A percentile compares a stretch with the other conserved stretches of the same genome.
These are phyloP conservation scores for Turdus rufiventris DNA, from an alignment of 2,113 vertebrate genomes.

Conservation along the genomic window DNA sequence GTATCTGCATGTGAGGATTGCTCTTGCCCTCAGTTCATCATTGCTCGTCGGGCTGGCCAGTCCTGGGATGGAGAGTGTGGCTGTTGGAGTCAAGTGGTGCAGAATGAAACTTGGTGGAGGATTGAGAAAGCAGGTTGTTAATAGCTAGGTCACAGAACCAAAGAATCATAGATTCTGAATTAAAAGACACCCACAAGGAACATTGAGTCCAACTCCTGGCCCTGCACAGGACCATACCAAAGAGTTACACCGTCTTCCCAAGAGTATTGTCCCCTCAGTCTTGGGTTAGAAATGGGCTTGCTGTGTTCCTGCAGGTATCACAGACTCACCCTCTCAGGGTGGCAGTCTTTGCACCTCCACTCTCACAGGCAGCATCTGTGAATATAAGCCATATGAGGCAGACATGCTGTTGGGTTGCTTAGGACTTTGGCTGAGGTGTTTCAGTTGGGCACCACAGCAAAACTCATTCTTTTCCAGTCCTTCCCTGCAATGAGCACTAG, in stretches of 20 bases:
- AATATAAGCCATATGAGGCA: not conserved
- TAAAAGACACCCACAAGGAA: not conserved
- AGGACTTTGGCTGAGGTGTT: not conserved
- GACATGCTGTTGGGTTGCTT: not conserved
- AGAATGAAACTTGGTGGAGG: not conserved
- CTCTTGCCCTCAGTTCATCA: not conserved
- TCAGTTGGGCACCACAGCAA: not conserved
- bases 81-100: not conserved
- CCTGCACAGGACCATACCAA: not conserved
- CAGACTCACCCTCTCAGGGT: not conserved
- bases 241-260: not conserved
- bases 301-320: not conserved
- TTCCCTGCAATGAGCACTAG: not conserved
- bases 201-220: not conserved
- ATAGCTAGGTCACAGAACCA: not conserved
- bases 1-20: not conserved
- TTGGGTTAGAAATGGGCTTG: not conserved
- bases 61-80: not conserved
- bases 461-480: not conserved
- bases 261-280: not conserved
- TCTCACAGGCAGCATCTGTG: not conserved
- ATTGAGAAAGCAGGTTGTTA: not conserved
- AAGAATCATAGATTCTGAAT: not conserved
- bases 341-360: not conserved
- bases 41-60: not conserved